Conservation (phyloP, 2,888 invertebrate species). For the Lasioglossum zephyrum region DNA sequence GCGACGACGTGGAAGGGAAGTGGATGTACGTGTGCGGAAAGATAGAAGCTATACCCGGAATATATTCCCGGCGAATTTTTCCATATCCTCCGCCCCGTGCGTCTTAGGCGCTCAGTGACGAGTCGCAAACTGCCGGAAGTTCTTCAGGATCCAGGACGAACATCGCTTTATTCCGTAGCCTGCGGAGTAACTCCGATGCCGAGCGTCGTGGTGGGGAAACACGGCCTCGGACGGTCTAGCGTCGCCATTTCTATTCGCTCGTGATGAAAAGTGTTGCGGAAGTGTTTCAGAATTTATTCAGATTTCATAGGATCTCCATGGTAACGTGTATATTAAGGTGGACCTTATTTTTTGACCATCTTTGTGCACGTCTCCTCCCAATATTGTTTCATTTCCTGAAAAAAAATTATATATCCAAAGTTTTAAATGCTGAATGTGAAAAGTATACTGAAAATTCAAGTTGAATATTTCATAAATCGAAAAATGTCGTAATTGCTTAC, state of each 20-base stretch:
- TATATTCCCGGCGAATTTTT: slow-evolving; percentile 66
- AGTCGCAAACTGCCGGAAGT: slow-evolving; percentile 17
- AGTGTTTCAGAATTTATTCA: too few relatives aligned
- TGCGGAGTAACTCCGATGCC: not conserved
- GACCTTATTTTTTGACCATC: too few relatives aligned
- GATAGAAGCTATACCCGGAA: slow-evolving; percentile 58
- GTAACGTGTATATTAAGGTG: too few relatives aligned
- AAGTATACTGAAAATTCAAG: too few relatives aligned
- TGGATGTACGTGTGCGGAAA: slow-evolving; percentile 68
- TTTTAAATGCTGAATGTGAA: too few relatives aligned
- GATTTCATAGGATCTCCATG: too few relatives aligned
- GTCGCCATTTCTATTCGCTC: not conserved
- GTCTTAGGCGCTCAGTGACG: slow-evolving; percentile 47
- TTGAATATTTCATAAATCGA: too few relatives aligned
- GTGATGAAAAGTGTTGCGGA: too few relatives aligned
- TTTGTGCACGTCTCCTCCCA: too few relatives aligned
- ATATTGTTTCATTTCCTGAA: too few relatives aligned
- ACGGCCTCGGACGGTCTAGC: not conserved
- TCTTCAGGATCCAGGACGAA: not conserved
- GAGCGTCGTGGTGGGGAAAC: not conserved
- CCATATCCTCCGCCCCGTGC: slow-evolving; percentile 43
- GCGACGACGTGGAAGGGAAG: slow-evolving; percentile 65
- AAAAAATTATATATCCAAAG: too few relatives aligned
- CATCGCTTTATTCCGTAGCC: not conserved
- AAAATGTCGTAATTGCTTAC: too few relatives aligned